These are phyloP conservation scores for Thomomys bottae DNA, from an alignment of 2,113 vertebrate genomes.

Conservation along the genomic window DNA sequence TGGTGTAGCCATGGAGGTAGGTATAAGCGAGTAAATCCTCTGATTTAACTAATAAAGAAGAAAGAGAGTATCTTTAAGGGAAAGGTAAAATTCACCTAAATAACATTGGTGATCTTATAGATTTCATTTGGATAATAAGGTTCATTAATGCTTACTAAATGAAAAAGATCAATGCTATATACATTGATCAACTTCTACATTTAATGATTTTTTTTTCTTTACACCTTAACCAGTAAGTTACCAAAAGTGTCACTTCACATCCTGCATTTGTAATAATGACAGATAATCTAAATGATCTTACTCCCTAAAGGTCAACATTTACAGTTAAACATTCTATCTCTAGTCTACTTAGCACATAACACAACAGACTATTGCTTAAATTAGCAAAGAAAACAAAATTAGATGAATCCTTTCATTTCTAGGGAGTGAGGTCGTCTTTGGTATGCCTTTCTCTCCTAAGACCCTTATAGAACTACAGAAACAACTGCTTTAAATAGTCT, in stretches of 20 bases:
- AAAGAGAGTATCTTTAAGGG: not conserved
- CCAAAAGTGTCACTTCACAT: not conserved
- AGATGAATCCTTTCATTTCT: not conserved
- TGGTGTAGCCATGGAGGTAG: constrained; percentile 64
- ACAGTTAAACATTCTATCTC: not conserved
- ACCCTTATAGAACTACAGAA: not conserved
- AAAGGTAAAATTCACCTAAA: not conserved
- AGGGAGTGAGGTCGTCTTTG: no score
- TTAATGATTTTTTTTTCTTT: not conserved
- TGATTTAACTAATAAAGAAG: constrained; percentile 59
- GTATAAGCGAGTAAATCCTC: constrained; percentile 75
- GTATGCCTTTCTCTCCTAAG: not conserved
- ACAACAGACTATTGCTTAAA: not conserved
- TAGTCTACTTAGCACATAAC: constrained; percentile 3
- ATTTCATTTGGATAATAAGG: not conserved
- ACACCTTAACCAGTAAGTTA: not conserved
- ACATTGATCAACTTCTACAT: not conserved
- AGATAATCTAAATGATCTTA: constrained; percentile 23
- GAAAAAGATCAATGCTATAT: not conserved
- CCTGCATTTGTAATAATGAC: not conserved
- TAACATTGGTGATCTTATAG: not conserved
- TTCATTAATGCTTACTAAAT: not conserved
- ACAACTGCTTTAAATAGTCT: not conserved
- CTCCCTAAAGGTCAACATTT: not conserved
- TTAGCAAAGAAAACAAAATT: not conserved